These are phyloP conservation scores for Ennomos erosarius DNA, from an alignment of 2,888 invertebrate species.

Conservation along the genomic window DNA sequence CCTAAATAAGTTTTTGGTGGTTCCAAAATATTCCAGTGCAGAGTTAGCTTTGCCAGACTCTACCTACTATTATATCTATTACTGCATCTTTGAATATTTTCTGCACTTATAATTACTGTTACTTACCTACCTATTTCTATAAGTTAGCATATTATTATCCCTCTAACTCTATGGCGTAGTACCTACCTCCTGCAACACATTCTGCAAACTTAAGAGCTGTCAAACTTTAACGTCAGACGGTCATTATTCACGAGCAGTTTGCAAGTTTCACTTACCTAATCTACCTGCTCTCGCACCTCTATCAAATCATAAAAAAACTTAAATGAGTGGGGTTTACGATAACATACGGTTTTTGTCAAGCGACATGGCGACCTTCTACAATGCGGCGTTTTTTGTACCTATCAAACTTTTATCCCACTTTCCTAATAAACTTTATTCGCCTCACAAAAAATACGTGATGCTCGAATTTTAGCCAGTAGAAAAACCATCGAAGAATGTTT, in stretches of 20 bases:
- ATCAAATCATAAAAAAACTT: conserved; percentile 76
- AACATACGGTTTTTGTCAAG: conserved; percentile 76
- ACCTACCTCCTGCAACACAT: too few relatives aligned
- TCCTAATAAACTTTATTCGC: conserved; percentile 82
- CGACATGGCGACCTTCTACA: conserved; percentile 79
- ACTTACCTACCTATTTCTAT: too few relatives aligned
- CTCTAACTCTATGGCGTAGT: too few relatives aligned
- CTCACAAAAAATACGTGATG: conserved; percentile 51
- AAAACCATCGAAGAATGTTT: conserved; percentile 33
- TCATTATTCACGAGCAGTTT: conserved; percentile 51
- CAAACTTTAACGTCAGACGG: too few relatives aligned
- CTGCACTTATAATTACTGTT: too few relatives aligned
- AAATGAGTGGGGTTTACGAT: conserved; percentile 75
- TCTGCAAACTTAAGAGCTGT: too few relatives aligned
- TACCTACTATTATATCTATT: too few relatives aligned
- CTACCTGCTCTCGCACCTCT: conserved; percentile 76
- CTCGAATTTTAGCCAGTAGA: conserved; percentile 34
- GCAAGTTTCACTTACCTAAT: conserved; percentile 58
- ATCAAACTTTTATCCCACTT: conserved; percentile 76
- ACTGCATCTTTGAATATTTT: too few relatives aligned
- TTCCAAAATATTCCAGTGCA: too few relatives aligned
- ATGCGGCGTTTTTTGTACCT: conserved; percentile 74
- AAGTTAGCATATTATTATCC: too few relatives aligned
- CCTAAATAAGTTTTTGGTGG: too few relatives aligned
- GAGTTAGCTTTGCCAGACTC: too few relatives aligned